These are phyloP conservation scores for Gryon sp. DNA, from an alignment of 1,140 invertebrate genomes.

Conservation along the genomic window DNA sequence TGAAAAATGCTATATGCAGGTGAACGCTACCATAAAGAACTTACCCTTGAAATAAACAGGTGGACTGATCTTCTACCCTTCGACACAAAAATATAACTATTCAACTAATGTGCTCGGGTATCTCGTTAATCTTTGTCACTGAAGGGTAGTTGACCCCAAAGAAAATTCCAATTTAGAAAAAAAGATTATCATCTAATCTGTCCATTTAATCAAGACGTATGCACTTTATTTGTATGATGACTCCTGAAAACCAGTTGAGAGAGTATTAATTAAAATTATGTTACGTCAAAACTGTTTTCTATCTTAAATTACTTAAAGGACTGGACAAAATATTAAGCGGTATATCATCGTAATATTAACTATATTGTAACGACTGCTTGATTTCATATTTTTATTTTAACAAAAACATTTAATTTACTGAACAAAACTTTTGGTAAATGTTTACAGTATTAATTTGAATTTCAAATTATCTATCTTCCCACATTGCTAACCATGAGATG, in stretches of 20 bases:
- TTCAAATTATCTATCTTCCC: no score
- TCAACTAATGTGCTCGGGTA: constrained; percentile 32
- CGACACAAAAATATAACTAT: constrained; percentile 43
- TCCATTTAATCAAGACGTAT: constrained; percentile 38
- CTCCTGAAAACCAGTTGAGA: constrained; percentile 4
- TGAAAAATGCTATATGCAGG: constrained; percentile 74
- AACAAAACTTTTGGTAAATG: no score
- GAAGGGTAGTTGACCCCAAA: constrained; percentile 41
- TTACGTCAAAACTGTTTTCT: constrained; percentile 5
- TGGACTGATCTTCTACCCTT: constrained; percentile 31
- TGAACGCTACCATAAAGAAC: constrained; percentile 65
- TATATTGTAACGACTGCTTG: no score
- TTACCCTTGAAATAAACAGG: constrained; percentile 57
- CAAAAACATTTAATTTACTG: no score
- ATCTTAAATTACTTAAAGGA: no score
- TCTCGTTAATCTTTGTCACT: constrained; percentile 56
- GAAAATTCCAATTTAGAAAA: constrained; percentile 50
- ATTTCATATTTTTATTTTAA: no score
- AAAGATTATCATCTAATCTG: constrained; percentile 49
- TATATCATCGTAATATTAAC: no score
- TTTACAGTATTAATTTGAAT: no score
- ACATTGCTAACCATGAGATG: no score
- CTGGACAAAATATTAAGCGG: no score
- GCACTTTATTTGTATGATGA: constrained; percentile 22
- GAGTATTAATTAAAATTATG: constrained; percentile 9